Percentiles rank a stretch among this genome's conserved stretches.
These are phyloP conservation scores for Troglohyphantes excavatus DNA, from an alignment of 2,888 invertebrate genomes.

Conservation along the genomic window DNA sequence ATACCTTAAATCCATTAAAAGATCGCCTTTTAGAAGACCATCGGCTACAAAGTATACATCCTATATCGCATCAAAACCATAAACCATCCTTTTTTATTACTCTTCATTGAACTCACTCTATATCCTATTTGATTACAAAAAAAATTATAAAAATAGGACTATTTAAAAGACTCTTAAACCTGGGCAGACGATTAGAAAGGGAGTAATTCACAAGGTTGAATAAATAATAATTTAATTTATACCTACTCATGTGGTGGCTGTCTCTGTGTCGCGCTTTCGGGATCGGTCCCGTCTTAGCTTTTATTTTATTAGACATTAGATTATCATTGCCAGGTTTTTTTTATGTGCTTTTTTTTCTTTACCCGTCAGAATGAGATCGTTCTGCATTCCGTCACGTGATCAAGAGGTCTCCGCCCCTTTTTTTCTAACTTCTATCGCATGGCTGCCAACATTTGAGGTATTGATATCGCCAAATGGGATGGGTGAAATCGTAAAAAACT, in stretches of 20 bases:
- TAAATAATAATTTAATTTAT: slow-evolving; percentile 27
- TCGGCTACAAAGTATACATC: slow-evolving; percentile 39
- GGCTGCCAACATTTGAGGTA: slow-evolving; percentile 32
- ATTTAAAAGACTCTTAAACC: too few species aligned
- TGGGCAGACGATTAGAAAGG: neutral
- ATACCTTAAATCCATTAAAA: neutral
- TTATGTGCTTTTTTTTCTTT: neutral
- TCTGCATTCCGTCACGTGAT: slow-evolving; percentile 74
- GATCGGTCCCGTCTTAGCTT: slow-evolving; percentile 4
- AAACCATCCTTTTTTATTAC: slow-evolving; percentile 64
- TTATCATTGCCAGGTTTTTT: slow-evolving; percentile 36
- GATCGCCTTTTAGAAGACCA: too few species aligned
- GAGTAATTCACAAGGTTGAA: slow-evolving; percentile 1
- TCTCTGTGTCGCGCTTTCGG: slow-evolving; percentile 6
- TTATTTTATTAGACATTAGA: slow-evolving; percentile 61
- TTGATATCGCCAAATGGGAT: too few species aligned
- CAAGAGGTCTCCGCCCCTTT: neutral
- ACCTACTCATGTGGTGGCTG: neutral
- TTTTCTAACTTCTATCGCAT: neutral
- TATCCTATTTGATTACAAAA: too few species aligned
- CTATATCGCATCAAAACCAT: too few species aligned
- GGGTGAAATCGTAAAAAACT: too few species aligned
- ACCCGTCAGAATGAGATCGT: slow-evolving; percentile 29
- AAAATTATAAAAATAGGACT: too few species aligned
- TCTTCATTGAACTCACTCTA: too few species aligned